Percentiles rank a stretch among this genome's conserved stretches.
These are phyloP conservation scores for Drosophila erecta DNA, from an alignment of 1,140 invertebrate genomes.

Conservation along the genomic window DNA sequence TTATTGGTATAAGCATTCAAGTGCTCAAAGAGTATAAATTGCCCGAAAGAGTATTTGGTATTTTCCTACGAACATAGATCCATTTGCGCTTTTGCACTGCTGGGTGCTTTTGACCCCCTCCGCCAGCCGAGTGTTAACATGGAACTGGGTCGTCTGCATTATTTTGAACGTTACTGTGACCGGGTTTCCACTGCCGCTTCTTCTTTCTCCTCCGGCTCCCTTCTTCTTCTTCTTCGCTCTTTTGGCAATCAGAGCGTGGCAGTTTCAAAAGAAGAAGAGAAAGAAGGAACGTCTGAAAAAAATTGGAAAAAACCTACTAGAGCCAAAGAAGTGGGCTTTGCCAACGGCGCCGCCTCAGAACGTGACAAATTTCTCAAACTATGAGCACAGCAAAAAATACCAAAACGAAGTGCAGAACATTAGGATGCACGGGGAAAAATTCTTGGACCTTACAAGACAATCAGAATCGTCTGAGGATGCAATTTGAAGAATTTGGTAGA, in stretches of 20 bases:
- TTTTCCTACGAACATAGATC: neutral
- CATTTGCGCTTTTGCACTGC: conserved; percentile 23
- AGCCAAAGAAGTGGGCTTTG: conserved; percentile 18
- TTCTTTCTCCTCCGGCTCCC: conserved; percentile 2
- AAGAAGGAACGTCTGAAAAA: neutral
- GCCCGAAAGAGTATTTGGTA: neutral
- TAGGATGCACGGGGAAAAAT: conserved; percentile 2
- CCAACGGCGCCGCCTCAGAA: conserved; percentile 55
- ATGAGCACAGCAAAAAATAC: conserved; percentile 16
- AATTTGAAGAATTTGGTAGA: no score
- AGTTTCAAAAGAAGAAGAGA: conserved; percentile 14
- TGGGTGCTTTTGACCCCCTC: conserved; percentile 7
- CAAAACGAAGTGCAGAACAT: conserved; percentile 2
- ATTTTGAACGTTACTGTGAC: conserved; percentile 29
- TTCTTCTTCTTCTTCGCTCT: conserved; percentile 31
- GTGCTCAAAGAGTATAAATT: neutral
- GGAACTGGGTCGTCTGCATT: conserved; percentile 43
- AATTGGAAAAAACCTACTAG: conserved; percentile 16
- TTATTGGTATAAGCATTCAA: no score
- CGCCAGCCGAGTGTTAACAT: conserved; percentile 14
- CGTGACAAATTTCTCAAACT: conserved; percentile 76
- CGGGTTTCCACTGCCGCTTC: conserved; percentile 27
- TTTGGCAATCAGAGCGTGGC: conserved; percentile 59
- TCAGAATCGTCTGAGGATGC: no score
- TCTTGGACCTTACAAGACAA: neutral